These are phyloP conservation scores for Stenurella melanura DNA, from an alignment of 2,888 invertebrate species.

Conservation along the genomic window DNA sequence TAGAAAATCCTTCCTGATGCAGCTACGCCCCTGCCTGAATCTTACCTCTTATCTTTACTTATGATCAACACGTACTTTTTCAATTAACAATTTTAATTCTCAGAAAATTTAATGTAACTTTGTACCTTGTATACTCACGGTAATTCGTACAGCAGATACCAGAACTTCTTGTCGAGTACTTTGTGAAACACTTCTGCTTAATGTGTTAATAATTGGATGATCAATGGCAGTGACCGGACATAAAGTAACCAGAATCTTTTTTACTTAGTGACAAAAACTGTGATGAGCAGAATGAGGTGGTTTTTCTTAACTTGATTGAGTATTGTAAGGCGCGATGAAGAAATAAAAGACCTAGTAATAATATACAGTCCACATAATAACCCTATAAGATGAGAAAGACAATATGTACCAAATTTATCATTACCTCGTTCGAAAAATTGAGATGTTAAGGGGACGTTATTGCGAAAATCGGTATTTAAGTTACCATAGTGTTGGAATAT, in stretches of 20 bases:
- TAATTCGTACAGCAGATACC: neutral
- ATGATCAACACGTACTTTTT: slow-evolving; percentile 22
- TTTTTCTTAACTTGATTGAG: neutral
- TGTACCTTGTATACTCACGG: neutral
- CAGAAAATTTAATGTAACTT: slow-evolving; percentile 1
- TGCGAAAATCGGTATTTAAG: too few species aligned
- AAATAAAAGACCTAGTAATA: too few species aligned
- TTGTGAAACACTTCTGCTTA: slow-evolving; percentile 14
- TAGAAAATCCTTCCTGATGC: neutral
- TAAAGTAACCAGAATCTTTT: neutral
- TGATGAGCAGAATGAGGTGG: neutral
- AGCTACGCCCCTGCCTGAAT: neutral
- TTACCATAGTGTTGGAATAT: too few species aligned
- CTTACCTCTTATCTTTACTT: slow-evolving; percentile 3
- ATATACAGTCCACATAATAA: too few species aligned
- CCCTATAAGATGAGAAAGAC: too few species aligned
- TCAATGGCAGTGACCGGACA: neutral
- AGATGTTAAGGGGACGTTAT: too few species aligned
- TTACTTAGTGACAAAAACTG: slow-evolving; percentile 5
- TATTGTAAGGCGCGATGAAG: neutral
- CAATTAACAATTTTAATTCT: slow-evolving; percentile 27
- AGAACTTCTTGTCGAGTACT: neutral
- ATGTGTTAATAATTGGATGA: slow-evolving; percentile 28
- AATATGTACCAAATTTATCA: too few species aligned
- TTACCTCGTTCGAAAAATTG: too few species aligned